These are phyloP conservation scores for Melanchra persicariae DNA, from an alignment of 2,888 invertebrate genomes.

Conservation along the genomic window DNA sequence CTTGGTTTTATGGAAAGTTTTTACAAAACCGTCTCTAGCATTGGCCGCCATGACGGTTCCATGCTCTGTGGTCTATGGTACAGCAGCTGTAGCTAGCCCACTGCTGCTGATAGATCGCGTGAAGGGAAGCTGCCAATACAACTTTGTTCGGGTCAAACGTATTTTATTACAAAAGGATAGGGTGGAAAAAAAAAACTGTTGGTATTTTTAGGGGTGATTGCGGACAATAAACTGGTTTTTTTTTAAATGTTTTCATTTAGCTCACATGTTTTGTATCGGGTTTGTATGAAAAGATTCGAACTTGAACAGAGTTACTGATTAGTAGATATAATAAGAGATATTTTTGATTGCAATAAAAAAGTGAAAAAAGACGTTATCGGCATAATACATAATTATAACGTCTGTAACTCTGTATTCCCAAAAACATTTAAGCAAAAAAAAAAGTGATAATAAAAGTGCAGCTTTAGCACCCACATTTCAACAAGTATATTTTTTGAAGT, in stretches of 20 bases:
- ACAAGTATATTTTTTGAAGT: no score
- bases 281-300: neutral
- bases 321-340: no score
- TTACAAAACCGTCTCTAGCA: neutral
- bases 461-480: no score
- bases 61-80: conserved; percentile 6
- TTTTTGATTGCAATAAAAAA: no score
- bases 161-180: conserved; percentile 7
- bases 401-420: no score
- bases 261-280: conserved; percentile 3
- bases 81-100: conserved; percentile 41
- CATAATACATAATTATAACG: no score
- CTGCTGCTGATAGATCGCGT: conserved; percentile 7
- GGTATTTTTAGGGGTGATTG: conserved; percentile 4
- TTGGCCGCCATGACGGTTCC: neutral
- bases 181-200: neutral
- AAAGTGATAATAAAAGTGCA: no score
- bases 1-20: neutral
- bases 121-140: conserved; percentile 44
- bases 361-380: no score
- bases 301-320: neutral
- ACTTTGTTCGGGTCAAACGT: conserved; percentile 16
- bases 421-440: no score
- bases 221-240: neutral
- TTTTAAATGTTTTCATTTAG: neutral